These are phyloP conservation scores for Sylvilagus floridanus DNA, from an alignment of 2,797 vertebrate genomes.

Conservation along the genomic window DNA sequence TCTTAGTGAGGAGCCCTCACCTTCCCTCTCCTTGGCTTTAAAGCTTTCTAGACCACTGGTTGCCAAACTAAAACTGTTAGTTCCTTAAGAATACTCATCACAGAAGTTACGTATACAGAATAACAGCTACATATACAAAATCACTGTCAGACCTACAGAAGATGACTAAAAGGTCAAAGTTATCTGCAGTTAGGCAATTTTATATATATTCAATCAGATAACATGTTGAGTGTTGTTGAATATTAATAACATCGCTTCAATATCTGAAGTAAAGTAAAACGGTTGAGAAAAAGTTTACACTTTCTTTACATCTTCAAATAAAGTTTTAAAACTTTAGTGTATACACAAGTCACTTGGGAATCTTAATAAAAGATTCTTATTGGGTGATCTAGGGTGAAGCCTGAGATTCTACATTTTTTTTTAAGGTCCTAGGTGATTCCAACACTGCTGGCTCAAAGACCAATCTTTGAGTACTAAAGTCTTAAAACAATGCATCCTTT, in stretches of 20 bases:
- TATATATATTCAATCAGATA: not conserved
- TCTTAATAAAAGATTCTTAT: constrained; percentile 12
- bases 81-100: not conserved
- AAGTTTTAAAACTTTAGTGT: constrained; percentile 20
- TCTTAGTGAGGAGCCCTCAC: not conserved
- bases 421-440: not conserved
- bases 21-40: not conserved
- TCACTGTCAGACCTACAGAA: not conserved
- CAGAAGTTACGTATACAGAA: not conserved
- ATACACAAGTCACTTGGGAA: not conserved
- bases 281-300: not conserved
- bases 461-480: not conserved
- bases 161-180: not conserved
- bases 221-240: not conserved
- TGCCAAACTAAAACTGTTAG: constrained; percentile 6
- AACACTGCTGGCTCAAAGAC: not conserved
- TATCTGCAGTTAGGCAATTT: not conserved
- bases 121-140: not conserved
- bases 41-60: not conserved
- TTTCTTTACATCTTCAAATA: not conserved
- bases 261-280: not conserved
- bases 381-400: not conserved
- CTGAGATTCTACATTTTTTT: not conserved
- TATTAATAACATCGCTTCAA: not conserved
- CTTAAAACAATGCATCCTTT: not conserved